Evolutionary conservation across 2,888 invertebrate species (phyloP), one percentile per base, ranked within the genome.

Genomic region (Melanophora roralis): DNA sequence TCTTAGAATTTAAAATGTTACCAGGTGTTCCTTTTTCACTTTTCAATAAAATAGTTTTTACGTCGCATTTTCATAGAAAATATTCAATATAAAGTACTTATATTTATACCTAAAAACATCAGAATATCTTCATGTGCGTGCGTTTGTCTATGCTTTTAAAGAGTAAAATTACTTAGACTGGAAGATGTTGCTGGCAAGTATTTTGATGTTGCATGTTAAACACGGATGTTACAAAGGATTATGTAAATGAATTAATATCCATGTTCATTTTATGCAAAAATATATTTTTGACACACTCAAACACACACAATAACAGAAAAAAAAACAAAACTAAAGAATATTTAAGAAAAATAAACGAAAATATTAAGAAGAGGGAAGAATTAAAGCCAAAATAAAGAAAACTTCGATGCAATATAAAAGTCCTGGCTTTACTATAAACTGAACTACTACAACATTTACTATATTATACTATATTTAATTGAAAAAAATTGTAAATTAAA

Each of bases 221-320:
- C 79, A 76, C 72, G 67, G 65, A 67, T 75, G 75, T 72, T 80
- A 76, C 79, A 80, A 80, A 75, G 79, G 79, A 80, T 80, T 80
- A 80, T 80, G 79, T 62, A 80, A 80, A 80, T 80, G 79, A 80
- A 76, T 80, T 80, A 80, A 80, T 80, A 80, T 80, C 71, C 79
- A 36, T 80, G 75, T 80, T 80, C 75, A 72, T 75, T 71, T 79
- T 72, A 67, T 79, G 75, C 55, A 65, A 75, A 75, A 49, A 38
- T 64, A 79, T 62, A 12, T 40, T 38, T 34, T 55, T 65, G 60
- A 38, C 49, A 27, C 23, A 40, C 45, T 43, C 6, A 21, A 19
- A 49, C 19, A 43, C 8, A 14, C 38, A 43, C 21, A 21, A 45
- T 9, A 27, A 27, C 6, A 23, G 51, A 11, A 53, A 16, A 14